phyloP scores from a whole-genome alignment of 2,113 vertebrate genomes.

The Butorides virescens region DNA sequence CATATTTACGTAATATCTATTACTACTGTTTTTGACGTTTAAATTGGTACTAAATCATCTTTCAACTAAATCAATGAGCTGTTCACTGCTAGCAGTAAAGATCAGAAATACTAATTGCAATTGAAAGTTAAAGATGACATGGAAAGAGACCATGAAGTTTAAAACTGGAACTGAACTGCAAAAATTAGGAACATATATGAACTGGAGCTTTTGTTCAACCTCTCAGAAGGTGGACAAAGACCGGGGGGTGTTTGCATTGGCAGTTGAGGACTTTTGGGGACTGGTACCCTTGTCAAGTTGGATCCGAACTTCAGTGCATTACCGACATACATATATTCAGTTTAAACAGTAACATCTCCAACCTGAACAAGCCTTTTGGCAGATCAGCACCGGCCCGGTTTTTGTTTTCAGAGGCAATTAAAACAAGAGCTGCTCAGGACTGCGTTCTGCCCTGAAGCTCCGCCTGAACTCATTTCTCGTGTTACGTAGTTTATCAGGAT shows the following conservation, averaged over 20 bases:
- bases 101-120: not conserved
- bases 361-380: not conserved
- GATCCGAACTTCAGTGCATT: not conserved
- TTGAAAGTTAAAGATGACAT: not conserved
- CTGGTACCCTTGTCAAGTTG: not conserved
- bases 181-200: not conserved
- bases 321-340: not conserved
- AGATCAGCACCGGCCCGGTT: not conserved
- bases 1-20: not conserved
- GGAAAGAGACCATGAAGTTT: not conserved
- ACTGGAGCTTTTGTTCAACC: not conserved
- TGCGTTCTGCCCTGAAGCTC: not conserved
- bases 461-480: not conserved
- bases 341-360: not conserved
- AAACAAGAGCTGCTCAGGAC: not conserved
- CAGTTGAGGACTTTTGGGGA: not conserved
- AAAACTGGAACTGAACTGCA: not conserved
- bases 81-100: not conserved
- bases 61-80: not conserved
- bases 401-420: not conserved
- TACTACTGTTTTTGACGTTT: not conserved
- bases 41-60: not conserved
- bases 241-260: not conserved
- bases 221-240: not conserved
- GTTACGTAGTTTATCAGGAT: not conserved